Base-by-base conservation (phyloP, 2,113 vertebrate genomes). In the Megalops atlanticus region DNA sequence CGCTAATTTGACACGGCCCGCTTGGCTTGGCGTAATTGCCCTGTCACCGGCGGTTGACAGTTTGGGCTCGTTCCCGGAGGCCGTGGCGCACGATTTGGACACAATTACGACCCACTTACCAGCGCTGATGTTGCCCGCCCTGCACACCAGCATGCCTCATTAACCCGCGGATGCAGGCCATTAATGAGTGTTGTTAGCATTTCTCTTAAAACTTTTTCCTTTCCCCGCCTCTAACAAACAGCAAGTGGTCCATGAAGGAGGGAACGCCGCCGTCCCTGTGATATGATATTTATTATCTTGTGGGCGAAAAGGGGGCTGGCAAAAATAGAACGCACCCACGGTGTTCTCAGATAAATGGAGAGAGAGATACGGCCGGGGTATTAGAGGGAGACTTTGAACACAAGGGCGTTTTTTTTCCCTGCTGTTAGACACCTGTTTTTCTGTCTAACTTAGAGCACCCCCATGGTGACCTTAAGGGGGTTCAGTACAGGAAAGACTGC, bases 171-270 rank as follows among this genome's bases (percentile, higher is more conserved):
- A 96, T 96, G 96, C 96, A 96, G 96, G 94, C 96, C 96, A 97
- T 98, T 98, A 98, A 98, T 97, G 96, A 97, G 98, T 95, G 96
- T 95, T 97, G 97, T 98, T 98, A 98, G 97, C 96, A 98, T 99
- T 98, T 97, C 97, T 97, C 96, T 98, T 97, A 97, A 97, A 98
- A 96, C 97, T 96, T 95, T 97, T 95, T n/a, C n/a, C n/a, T n/a
- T n/a, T n/a, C n/a, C n/a, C n/a, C 95, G 95, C 94, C 94, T 96
- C 97, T 98, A 99, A 99, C 98, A 98, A 99, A 99, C 97, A 99
- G 96, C 96, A 97, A 98, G 96, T 97, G 96, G 98, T 98, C 97
- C 98, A 99, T 99, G 97, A 99, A 99, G 97, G 97, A 97, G 96
- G 96, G 96, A 97, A 96, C 95, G 96, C 95, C 95, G 95, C 94